Conservation (phyloP, 2,888 invertebrate genomes). For the Hydroisotoma schaefferi region DNA sequence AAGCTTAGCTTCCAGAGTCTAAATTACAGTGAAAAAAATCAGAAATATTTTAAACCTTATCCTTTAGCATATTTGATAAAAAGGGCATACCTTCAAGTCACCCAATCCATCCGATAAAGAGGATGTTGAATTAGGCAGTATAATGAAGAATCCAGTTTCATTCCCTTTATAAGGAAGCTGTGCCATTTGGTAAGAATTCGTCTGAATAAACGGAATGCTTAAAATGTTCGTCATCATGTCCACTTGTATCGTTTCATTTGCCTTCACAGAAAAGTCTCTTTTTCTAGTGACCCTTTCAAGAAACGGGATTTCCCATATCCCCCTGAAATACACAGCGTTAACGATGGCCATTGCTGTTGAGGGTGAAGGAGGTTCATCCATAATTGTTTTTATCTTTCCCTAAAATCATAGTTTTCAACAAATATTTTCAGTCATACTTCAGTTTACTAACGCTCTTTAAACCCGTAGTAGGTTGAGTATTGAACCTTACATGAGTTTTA, state of each 20-base stretch:
- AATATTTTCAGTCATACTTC: neutral
- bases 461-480: neutral
- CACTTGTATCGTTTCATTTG: conserved; percentile 52
- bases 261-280: conserved; percentile 55
- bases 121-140: conserved; percentile 61
- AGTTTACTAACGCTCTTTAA: neutral
- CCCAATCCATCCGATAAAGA: conserved; percentile 55
- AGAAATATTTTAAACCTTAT: conserved; percentile 7
- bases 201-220: conserved; percentile 60
- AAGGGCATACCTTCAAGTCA: neutral
- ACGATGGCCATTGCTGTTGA: conserved; percentile 62
- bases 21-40: neutral
- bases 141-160: conserved; percentile 61
- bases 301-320: conserved; percentile 67
- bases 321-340: conserved; percentile 69
- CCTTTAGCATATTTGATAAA: neutral
- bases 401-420: too few species aligned
- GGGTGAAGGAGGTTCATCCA: conserved; percentile 57
- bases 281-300: conserved; percentile 59
- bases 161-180: conserved; percentile 69
- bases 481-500: conserved; percentile 43
- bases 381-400: conserved; percentile 61
- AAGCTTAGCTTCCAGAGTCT: conserved; percentile 29
- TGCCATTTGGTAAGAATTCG: conserved; percentile 61
- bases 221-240: conserved; percentile 68